Conservation (phyloP, 1,140 invertebrate species). For the Sesamia nonagrioides region DNA sequence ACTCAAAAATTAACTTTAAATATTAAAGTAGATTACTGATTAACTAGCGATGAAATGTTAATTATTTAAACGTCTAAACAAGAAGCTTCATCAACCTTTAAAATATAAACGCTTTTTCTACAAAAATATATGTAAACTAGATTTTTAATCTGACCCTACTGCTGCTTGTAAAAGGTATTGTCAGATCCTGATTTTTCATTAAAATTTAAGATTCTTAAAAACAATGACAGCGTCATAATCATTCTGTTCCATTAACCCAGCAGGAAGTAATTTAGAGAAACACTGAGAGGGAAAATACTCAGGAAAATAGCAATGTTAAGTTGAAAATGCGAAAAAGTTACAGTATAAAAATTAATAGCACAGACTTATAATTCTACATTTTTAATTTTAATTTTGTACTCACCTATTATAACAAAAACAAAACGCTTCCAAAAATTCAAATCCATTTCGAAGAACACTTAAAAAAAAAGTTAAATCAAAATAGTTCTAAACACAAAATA, state of each 20-base stretch:
- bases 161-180: no score
- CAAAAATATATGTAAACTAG: no score
- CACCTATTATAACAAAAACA: conserved; percentile 52
- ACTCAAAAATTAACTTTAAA: no score
- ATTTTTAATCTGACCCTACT: no score
- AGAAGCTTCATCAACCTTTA: no score
- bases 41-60: no score
- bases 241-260: neutral
- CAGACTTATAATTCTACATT: neutral
- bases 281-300: neutral
- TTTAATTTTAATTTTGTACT: conserved; percentile 38
- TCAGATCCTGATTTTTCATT: neutral
- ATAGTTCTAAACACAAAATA: conserved; percentile 7
- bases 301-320: neutral
- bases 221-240: conserved; percentile 8
- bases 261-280: conserved; percentile 6
- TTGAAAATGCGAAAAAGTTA: neutral
- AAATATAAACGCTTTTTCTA: no score
- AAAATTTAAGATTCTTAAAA: neutral
- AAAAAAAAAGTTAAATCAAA: conserved; percentile 22
- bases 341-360: neutral
- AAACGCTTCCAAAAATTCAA: conserved; percentile 50
- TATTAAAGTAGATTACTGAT: no score
- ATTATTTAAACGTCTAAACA: neutral
- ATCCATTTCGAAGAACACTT: conserved; percentile 55